Evolutionary conservation across 2,113 vertebrate species (phyloP).

Genomic region (cat (Felis catus)): DNA sequence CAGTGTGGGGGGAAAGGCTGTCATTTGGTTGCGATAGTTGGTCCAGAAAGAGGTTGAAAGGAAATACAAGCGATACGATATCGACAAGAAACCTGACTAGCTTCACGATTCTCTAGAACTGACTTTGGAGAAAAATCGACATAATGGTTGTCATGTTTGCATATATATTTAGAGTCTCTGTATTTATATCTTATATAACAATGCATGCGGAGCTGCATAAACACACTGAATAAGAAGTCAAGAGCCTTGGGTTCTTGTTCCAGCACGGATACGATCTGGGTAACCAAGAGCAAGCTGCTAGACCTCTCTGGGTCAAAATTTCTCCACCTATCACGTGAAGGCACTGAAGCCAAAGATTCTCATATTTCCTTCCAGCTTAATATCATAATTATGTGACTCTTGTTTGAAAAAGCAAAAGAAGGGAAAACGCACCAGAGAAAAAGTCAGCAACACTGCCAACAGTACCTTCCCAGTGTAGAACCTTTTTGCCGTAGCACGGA

Average conservation of each 20-base stretch:
- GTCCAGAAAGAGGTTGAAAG: not conserved
- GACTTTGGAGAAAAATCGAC: not conserved
- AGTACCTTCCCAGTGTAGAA: constrained; percentile 72
- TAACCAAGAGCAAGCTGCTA: not conserved
- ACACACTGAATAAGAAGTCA: not conserved
- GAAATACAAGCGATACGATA: not conserved
- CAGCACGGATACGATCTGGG: not conserved
- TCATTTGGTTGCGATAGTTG: not conserved
- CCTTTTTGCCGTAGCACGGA: constrained; percentile 72
- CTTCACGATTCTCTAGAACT: not conserved
- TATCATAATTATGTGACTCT: constrained; percentile 10
- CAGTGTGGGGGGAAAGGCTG: not conserved
- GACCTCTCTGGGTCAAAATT: not conserved
- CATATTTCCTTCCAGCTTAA: not conserved
- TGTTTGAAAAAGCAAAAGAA: constrained; percentile 35
- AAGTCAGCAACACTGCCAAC: constrained; percentile 68
- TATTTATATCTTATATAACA: not conserved
- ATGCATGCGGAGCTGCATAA: not conserved
- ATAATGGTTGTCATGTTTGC: not conserved
- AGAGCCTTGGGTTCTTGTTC: not conserved
- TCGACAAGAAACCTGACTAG: not conserved
- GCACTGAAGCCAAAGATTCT: not conserved
- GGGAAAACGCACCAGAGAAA: constrained; percentile 64
- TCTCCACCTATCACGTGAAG: not conserved
- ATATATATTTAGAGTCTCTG: not conserved